These are phyloP conservation scores for Echinops telfairi DNA, from an alignment of 2,113 vertebrate genomes.

Conservation along the genomic window DNA sequence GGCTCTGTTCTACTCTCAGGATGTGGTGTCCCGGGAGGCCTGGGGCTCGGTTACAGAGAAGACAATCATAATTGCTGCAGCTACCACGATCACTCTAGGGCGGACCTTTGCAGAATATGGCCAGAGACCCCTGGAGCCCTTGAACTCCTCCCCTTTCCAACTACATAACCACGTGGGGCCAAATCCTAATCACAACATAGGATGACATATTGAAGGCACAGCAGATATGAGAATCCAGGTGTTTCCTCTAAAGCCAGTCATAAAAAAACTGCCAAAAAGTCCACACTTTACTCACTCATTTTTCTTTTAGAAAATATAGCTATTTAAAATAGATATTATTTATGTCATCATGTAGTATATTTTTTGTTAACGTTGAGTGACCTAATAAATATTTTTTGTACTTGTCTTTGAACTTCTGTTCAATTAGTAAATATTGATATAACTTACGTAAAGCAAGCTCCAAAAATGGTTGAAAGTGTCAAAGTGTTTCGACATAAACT, in stretches of 20 bases:
- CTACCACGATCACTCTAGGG: background rate
- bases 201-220: background rate
- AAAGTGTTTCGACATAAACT: background rate
- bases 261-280: background rate
- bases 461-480: background rate
- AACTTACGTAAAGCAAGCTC: background rate
- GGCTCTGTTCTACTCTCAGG: background rate
- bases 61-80: background rate
- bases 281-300: background rate
- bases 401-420: background rate
- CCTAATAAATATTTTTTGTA: background rate
- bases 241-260: background rate
- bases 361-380: background rate
- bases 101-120: constrained; percentile 16
- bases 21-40: background rate
- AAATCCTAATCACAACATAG: constrained; percentile 10
- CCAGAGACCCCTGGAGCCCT: background rate
- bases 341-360: background rate
- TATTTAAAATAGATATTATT: background rate
- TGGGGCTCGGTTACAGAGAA: background rate
- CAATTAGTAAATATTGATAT: background rate
- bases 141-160: background rate
- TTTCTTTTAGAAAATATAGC: background rate
- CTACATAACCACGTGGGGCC: background rate
- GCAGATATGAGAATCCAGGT: background rate